Percentiles rank a stretch among this genome's conserved stretches.
These are phyloP conservation scores for Campaea margaritaria DNA, from an alignment of 2,888 invertebrate species.

Conservation along the genomic window DNA sequence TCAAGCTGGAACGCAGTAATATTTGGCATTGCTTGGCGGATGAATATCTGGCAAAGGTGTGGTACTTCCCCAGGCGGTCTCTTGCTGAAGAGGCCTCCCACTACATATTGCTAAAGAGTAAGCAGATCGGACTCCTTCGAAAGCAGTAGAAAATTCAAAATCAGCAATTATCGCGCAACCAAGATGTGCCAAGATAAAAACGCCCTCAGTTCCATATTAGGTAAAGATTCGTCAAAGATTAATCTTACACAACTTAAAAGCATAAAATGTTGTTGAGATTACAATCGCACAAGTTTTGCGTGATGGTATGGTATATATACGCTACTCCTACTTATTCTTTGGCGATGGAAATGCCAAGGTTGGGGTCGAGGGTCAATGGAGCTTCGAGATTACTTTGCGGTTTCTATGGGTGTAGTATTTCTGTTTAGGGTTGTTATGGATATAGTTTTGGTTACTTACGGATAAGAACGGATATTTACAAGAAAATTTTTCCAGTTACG, in stretches of 20 bases:
- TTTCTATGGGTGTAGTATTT: constrained; percentile 12
- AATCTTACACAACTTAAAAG: constrained; percentile 24
- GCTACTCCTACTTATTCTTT: constrained; percentile 29
- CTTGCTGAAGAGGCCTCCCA: too few relatives aligned
- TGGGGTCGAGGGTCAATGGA: constrained; percentile 48
- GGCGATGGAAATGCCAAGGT: constrained; percentile 50
- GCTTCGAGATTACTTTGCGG: constrained; percentile 41
- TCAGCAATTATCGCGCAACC: constrained; percentile 1
- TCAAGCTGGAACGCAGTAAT: too few relatives aligned
- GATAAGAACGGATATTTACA: too few relatives aligned
- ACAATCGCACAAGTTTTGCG: constrained; percentile 50
- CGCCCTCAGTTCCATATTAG: constrained; percentile 6
- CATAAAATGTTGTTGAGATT: constrained; percentile 49
- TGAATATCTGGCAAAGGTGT: too few relatives aligned
- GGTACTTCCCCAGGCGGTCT: too few relatives aligned
- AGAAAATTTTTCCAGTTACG: too few relatives aligned
- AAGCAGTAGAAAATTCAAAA: not conserved
- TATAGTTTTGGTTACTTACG: too few relatives aligned
- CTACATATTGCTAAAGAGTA: too few relatives aligned
- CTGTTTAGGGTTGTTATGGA: not conserved
- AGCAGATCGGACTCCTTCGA: too few relatives aligned
- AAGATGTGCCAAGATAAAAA: constrained; percentile 3
- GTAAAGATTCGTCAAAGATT: constrained; percentile 20
- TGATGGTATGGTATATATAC: constrained; percentile 43
- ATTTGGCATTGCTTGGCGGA: too few relatives aligned